Base-by-base conservation (phyloP, 2,888 invertebrate species). In the Drosophila peninsularis region DNA sequence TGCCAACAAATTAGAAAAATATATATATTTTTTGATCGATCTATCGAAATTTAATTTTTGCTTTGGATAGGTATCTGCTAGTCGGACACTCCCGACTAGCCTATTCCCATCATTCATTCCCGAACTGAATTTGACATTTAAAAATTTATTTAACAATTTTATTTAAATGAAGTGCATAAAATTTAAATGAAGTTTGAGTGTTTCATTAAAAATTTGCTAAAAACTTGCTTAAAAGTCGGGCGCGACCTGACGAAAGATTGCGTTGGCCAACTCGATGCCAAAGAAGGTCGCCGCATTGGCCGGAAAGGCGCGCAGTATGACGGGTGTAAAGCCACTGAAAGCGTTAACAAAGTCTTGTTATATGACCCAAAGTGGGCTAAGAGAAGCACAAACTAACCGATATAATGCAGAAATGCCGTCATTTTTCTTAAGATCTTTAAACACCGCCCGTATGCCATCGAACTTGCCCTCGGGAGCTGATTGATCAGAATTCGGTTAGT, bases 271-370 rank as follows among this genome's bases (percentile, higher is more conserved):
- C 93, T 99, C 99, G 91, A 98, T 98, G 30, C 99, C 99, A 89
- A 98, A 94, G 93, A 99, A 99, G 92, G 99, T 99, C 6, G 99
- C 99, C 44, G 99, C 99, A 93, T 99, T 99, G 0, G 99, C 99
- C 24, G 99, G 99, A 93, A 99, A 99, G 17, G 99, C 99, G 91
- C 99, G 94, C 2, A 99, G 93, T 95, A 99, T 97, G 0, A 99
- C 99, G 3, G 99, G 99, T 44, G 96, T 95, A 24, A 97, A 95
- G 63, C 99, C 99, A 92, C 80, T 79, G 17, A 19, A 65, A 55
- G 27, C 3, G 19, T 34, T 24, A 44, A 24, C 0, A 49, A 37
- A 30, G n/a, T 17, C 5, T n/a, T 0, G 5, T 5, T 34, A 24
- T 34, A 13, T 14, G 13, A 14, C 3, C 9, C 13, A 24, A 6